Conservation (phyloP, 2,113 vertebrate species). For the Mustela lutreola region DNA sequence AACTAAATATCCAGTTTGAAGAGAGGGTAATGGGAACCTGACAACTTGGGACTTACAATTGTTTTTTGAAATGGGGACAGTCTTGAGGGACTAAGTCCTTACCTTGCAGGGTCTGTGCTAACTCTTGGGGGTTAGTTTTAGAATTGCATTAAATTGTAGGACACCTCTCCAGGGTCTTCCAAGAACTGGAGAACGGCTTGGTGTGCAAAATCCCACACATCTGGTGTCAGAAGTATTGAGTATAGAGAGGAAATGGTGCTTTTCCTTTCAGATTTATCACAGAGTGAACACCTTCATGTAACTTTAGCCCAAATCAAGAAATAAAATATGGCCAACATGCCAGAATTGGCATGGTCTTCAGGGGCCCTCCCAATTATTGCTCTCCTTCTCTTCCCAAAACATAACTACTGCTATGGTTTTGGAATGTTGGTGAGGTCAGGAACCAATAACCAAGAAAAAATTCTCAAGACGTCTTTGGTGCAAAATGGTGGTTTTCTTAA, state of each 20-base stretch:
- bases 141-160: slow-evolving; percentile 25
- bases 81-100: neutral
- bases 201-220: neutral
- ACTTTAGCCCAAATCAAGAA: neutral
- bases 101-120: neutral
- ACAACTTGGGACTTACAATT: neutral
- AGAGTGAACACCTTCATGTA: neutral
- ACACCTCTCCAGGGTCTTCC: neutral
- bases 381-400: neutral
- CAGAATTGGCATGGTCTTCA: neutral
- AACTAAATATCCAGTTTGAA: neutral
- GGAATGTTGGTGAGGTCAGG: no score
- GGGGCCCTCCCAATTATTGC: neutral
- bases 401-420: neutral
- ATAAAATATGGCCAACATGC: neutral
- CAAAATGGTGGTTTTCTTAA: no score
- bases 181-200: neutral
- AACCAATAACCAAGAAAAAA: no score
- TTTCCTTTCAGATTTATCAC: slow-evolving; percentile 5
- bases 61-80: neutral
- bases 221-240: neutral
- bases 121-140: neutral
- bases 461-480: no score
- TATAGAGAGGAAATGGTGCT: neutral
- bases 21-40: neutral